phyloP scores from a whole-genome alignment of 2,113 vertebrate species.

The Siphamia tubifer region DNA sequence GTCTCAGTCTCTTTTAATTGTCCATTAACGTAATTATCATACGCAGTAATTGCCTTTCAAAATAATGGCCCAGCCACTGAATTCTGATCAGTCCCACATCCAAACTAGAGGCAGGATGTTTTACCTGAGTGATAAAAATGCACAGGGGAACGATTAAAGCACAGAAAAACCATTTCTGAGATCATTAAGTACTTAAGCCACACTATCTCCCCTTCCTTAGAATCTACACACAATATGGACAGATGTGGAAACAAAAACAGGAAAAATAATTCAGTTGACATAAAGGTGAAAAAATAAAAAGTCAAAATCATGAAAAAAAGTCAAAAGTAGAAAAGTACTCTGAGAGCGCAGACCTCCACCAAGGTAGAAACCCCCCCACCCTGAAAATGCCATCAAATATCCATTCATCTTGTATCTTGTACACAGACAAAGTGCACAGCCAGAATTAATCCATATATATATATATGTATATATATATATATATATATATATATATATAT shows the following conservation, averaged over 20 bases:
- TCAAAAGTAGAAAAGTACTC: no score
- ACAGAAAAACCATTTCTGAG: conserved; percentile 23
- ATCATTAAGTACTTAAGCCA: conserved; percentile 54
- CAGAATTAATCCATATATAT: no score
- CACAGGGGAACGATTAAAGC: conserved; percentile 49
- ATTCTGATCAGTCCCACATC: conserved; percentile 55
- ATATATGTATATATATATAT: no score
- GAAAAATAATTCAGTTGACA: neutral
- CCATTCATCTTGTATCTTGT: no score
- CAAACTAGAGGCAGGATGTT: conserved; percentile 63
- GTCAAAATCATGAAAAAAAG: no score
- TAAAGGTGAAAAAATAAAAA: neutral
- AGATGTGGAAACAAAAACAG: conserved; percentile 32
- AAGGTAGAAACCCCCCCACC: no score
- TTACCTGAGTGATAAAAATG: conserved; percentile 64
- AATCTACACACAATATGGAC: conserved; percentile 7
- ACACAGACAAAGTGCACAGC: no score
- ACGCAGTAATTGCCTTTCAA: conserved; percentile 65
- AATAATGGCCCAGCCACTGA: conserved; percentile 61
- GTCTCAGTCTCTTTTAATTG: conserved; percentile 59
- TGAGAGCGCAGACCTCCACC: no score
- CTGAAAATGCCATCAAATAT: no score
- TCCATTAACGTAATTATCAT: conserved; percentile 70
- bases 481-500: no score
- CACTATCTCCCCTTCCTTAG: conserved; percentile 14